Evolutionary conservation across 2,888 invertebrate genomes (phyloP).

Genomic region (Trissoscelio sp.): DNA sequence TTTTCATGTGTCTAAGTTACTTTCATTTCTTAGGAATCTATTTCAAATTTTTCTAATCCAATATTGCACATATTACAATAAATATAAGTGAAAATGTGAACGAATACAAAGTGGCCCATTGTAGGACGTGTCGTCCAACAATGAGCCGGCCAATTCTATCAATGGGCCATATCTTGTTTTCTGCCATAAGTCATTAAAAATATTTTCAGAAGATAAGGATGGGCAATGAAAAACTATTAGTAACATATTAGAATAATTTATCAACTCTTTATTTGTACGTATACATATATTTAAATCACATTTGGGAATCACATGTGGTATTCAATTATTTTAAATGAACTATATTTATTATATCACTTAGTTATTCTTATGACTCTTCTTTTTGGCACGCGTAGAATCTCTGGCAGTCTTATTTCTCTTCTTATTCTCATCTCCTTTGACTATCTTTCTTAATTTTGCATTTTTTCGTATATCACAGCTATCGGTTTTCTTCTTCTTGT

Average conservation of each 20-base stretch:
- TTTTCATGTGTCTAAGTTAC: not conserved
- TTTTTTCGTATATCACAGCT: too few species aligned
- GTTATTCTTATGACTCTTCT: too few species aligned
- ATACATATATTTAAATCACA: too few species aligned
- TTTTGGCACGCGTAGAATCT: too few species aligned
- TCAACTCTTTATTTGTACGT: too few species aligned
- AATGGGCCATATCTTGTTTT: not conserved
- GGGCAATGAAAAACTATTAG: conserved; percentile 10
- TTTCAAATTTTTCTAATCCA: not conserved
- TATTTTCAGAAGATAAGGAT: not conserved
- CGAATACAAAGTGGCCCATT: conserved; percentile 3
- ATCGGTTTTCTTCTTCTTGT: not conserved
- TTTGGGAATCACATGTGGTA: too few species aligned
- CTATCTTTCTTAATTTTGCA: too few species aligned
- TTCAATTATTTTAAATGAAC: too few species aligned
- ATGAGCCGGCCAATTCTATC: not conserved
- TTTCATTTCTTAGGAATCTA: not conserved
- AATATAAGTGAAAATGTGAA: conserved; percentile 2
- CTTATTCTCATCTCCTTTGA: too few species aligned
- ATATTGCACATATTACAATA: not conserved
- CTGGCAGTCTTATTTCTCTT: too few species aligned
- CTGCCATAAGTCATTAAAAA: not conserved
- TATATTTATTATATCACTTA: too few species aligned
- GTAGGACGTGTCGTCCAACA: conserved; percentile 12
- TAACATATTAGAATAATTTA: too few species aligned